These are phyloP conservation scores for Psephotus haematonotus DNA, from an alignment of 2,113 vertebrate species.

Conservation along the genomic window DNA sequence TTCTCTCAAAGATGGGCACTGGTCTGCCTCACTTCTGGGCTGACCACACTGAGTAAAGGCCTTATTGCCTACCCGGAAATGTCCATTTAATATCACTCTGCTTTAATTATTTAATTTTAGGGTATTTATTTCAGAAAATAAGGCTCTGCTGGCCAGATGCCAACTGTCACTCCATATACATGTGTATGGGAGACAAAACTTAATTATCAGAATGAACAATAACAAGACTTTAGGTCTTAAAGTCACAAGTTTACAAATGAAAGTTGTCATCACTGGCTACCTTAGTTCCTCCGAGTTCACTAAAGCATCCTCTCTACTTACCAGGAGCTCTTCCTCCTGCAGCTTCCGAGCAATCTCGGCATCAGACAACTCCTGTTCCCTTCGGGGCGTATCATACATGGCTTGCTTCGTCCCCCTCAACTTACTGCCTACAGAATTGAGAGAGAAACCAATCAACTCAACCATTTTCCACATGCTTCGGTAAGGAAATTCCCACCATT, in stretches of 20 bases:
- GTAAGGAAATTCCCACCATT: background rate
- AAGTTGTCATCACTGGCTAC: background rate
- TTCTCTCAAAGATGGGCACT: background rate
- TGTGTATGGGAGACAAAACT: background rate
- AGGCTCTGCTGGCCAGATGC: background rate
- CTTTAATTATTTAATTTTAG: background rate
- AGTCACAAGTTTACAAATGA: background rate
- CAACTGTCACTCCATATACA: background rate
- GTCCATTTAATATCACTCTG: background rate
- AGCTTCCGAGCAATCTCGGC: conserved; percentile 90
- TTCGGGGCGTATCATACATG: conserved; percentile 71
- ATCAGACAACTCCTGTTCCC: conserved; percentile 85
- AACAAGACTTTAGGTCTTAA: background rate
- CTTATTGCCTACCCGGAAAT: background rate
- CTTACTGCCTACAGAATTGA: conserved; percentile 57
- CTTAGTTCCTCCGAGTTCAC: background rate
- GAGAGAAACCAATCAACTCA: background rate
- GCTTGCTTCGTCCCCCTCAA: conserved; percentile 64
- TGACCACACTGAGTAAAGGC: background rate
- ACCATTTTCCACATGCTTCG: background rate
- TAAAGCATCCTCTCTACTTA: conserved; percentile 44
- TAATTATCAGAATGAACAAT: background rate
- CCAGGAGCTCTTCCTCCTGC: conserved; percentile 92
- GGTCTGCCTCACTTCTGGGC: background rate
- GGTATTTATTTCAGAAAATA: background rate